These are phyloP conservation scores for Bombyx mandarina DNA, from an alignment of 1,140 invertebrate genomes.

Conservation along the genomic window DNA sequence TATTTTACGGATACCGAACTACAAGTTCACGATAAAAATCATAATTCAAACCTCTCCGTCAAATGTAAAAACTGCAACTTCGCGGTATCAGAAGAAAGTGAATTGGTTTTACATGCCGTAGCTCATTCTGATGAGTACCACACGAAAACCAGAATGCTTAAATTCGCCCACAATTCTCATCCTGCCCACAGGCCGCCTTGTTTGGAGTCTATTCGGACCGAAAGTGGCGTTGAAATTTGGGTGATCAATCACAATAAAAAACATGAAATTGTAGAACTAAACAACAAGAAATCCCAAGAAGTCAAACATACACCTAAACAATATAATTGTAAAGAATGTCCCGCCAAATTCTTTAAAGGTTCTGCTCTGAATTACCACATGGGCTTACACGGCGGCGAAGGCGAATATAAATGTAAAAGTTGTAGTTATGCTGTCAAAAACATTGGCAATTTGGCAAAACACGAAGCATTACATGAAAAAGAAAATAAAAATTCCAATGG, in stretches of 20 bases:
- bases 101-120: constrained; percentile 80
- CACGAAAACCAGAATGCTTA: constrained; percentile 80
- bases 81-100: constrained; percentile 76
- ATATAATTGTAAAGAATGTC: constrained; percentile 75
- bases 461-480: constrained; percentile 71
- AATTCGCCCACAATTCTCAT: constrained; percentile 76
- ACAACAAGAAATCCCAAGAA: constrained; percentile 36
- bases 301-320: constrained; percentile 47
- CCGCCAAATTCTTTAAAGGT: constrained; percentile 78
- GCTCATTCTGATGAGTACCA: constrained; percentile 89
- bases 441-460: constrained; percentile 81
- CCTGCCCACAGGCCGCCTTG: constrained; percentile 75
- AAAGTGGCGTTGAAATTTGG: constrained; percentile 45
- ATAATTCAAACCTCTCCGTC: constrained; percentile 74
- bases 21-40: constrained; percentile 78
- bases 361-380: constrained; percentile 81
- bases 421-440: constrained; percentile 89
- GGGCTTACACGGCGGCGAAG: constrained; percentile 78
- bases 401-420: constrained; percentile 81
- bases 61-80: constrained; percentile 86
- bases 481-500: constrained; percentile 37
- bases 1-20: constrained; percentile 77
- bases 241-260: constrained; percentile 37
- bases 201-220: constrained; percentile 68
- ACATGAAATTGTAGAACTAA: constrained; percentile 25